These are phyloP conservation scores for Triplophysa yarkandensis DNA, from an alignment of 2,797 vertebrate genomes.

Conservation along the genomic window DNA sequence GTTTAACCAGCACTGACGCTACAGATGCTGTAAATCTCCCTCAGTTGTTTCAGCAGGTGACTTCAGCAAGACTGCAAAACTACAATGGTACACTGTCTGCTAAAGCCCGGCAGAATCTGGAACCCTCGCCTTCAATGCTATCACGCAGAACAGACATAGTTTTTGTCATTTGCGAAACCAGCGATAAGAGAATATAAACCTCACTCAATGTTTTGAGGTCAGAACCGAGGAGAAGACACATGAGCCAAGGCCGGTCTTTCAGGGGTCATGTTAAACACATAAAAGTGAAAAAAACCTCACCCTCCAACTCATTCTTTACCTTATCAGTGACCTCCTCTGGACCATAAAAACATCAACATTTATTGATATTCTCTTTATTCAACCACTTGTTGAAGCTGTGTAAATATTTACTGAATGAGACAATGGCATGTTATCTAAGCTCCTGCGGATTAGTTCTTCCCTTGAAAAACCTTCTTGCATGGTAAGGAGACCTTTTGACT, in stretches of 20 bases:
- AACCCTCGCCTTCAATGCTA: not conserved
- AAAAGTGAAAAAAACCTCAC: not conserved
- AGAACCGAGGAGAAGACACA: too few relatives aligned
- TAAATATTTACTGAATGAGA: constrained; percentile 44
- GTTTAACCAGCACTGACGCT: not conserved
- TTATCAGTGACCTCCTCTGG: constrained; percentile 20
- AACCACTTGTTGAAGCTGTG: not conserved
- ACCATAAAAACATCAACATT: constrained; percentile 14
- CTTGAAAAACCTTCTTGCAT: constrained; percentile 13
- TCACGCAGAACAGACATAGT: not conserved
- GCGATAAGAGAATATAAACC: not conserved
- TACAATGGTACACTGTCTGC: not conserved
- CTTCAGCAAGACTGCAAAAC: not conserved
- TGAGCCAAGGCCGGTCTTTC: not conserved
- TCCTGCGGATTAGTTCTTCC: constrained; percentile 1
- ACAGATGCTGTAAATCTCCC: not conserved
- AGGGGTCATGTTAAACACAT: not conserved
- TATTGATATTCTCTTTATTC: constrained; percentile 25
- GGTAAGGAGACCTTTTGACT: not conserved
- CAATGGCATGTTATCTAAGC: constrained; percentile 28
- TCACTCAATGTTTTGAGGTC: not conserved
- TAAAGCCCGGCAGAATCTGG: not conserved
- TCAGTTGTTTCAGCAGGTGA: not conserved
- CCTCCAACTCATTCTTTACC: not conserved
- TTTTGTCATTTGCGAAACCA: not conserved